Evolutionary conservation across 2,888 invertebrate genomes (phyloP), one percentile per base, ranked within the genome.

Genomic region (Myopa testacea): DNA sequence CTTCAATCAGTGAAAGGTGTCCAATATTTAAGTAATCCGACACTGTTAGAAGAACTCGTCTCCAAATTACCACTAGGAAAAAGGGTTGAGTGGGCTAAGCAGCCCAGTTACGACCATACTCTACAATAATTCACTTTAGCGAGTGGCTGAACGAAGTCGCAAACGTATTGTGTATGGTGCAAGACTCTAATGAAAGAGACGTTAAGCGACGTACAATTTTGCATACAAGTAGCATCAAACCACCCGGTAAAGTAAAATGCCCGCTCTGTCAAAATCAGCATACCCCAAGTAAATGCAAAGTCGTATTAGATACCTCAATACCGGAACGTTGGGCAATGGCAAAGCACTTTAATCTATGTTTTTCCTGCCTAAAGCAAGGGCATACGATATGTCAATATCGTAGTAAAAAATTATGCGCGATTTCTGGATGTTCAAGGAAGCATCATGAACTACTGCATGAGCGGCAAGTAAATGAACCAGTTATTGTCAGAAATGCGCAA

Each of bases 11-110:
- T 71, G 2, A 74, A 75, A 37, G 58, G 58, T n/a, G 76, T 62
- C 14, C 79, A 81, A 8, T 80, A 81, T 45, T 26, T 78, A 14
- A 12, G 60, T 1, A 81, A 80, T 12, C 76, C 80, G 50, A 78
- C 78, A 26, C 55, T 80, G 40, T 19, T 80, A 34, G 80, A 80
- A 8, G 72, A 79, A n/a, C 62, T 81, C 45, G 60, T 80, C 0
- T 4, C 8, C 16, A 79, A 81, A 40, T 38, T 80, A 34, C 78
- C 76, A n/a, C 77, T 70, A 71, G 67, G 55, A 34, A 81, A 80
- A 65, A 67, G 75, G 40, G 19, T 77, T 26, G 80, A 81, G 14
- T 81, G 81, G 78, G 79, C 79, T 3, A 67, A 26, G 37, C 67
- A 71, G 19, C 63, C 4, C 14, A 38, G 0, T 40, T 76, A 38